Evolutionary conservation across 1,140 invertebrate genomes (phyloP), one percentile per base, ranked within the genome.

Genomic region (Hyles vespertilio): DNA sequence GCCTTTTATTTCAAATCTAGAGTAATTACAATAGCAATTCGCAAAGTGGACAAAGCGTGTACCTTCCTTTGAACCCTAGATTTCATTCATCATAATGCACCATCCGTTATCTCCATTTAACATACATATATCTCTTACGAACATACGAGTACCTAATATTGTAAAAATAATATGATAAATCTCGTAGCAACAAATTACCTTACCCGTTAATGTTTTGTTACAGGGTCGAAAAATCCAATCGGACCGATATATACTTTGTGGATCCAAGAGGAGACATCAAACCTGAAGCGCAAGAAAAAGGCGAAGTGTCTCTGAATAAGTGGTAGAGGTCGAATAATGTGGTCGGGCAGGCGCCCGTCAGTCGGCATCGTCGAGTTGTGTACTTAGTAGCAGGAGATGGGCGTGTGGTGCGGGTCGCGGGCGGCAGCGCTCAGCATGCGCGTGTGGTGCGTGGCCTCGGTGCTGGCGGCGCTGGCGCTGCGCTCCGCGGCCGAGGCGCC

Each of bases 381-480:
- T 69, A 86, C 81, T 84, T 88, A 86, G 79, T 86, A 77, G 67
- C 56, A 61, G 74, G 69, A 36, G 70, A 84, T 79, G 83, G 70
- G 71, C 59, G 67, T 74, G 73, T 74, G 75, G 76, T 74, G 79
- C 72, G 65, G 70, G 65, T 74, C 72, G 72, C 73, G 77, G 62
- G 71, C 62, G 59, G 5, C 5, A 40, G 66, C 65, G 56, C 43
- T 65, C 66, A 81, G 70, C 65, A 86, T 86, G 84, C 81, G 77
- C 58, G 75, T 82, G 77, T 84, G 77, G 64, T 82, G 75, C 62
- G 71, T 88, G 58, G 74, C 80, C 50, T 78, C 78, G 53, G 81
- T 86, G 65, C 69, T 86, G 51, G 82, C 81, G 67, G 80, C 79
- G 79, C 69, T 88, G 47, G 81, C 81, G 75, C 79, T 85, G 77